phyloP scores from a whole-genome alignment of 2,797 vertebrate species.

The Diplodus sargus region DNA sequence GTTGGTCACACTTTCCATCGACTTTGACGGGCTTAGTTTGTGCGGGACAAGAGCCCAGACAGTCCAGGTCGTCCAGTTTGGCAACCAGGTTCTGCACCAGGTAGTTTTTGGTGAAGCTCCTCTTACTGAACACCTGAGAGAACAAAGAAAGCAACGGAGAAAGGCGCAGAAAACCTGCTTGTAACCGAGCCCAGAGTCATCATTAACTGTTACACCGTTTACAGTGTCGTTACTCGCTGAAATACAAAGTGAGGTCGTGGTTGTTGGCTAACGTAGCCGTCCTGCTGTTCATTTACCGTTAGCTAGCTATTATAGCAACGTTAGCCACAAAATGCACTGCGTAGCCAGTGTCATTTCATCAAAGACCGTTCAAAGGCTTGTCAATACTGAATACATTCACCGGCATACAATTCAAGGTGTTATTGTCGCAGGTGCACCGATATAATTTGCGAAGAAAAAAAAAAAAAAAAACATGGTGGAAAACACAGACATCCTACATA shows the following conservation, averaged over 20 bases:
- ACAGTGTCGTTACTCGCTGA: accelerated
- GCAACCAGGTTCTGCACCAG: constrained; percentile 88
- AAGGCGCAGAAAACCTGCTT: not conserved
- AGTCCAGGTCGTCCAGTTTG: constrained; percentile 83
- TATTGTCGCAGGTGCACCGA: accelerated
- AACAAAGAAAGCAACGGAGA: constrained; percentile 11
- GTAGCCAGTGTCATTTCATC: constrained; percentile 5
- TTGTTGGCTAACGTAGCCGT: not conserved
- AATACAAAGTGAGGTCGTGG: not conserved
- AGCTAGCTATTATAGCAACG: constrained; percentile 15
- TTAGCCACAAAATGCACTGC: constrained; percentile 17
- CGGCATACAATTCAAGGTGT: accelerated
- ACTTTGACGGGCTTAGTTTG: constrained; percentile 74
- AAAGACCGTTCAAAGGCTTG: not conserved
- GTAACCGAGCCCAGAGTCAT: not conserved
- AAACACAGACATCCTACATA: not conserved
- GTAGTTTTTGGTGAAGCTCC: constrained; percentile 87
- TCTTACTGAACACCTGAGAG: constrained; percentile 84
- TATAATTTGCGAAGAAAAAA: too few species aligned
- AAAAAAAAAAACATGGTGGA: too few species aligned
- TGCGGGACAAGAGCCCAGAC: constrained; percentile 70
- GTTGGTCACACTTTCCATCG: constrained; percentile 83
- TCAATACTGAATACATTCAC: not conserved
- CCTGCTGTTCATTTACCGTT: not conserved
- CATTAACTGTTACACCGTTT: too few species aligned